A percentile compares a stretch with the other conserved stretches of the same genome.
phyloP scores from a whole-genome alignment of 2,113 vertebrate genomes.

The Notarius quadriscutis region DNA sequence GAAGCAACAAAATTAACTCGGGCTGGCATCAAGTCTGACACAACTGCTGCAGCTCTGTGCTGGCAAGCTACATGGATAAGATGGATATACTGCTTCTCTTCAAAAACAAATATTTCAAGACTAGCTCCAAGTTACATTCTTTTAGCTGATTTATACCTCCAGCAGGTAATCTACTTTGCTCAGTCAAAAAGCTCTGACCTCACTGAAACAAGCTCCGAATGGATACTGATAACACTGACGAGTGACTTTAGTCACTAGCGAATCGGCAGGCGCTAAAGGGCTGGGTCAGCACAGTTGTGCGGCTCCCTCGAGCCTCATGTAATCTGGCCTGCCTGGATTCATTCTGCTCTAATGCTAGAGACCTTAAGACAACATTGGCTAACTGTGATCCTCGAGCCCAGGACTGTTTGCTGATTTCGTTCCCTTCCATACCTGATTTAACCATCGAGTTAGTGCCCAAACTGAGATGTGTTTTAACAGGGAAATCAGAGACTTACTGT shows the following conservation, averaged over 20 bases:
- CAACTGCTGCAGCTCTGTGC: neutral
- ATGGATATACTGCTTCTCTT: neutral
- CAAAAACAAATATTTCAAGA: neutral
- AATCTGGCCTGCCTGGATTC: neutral
- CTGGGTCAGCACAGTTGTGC: slow-evolving; percentile 27
- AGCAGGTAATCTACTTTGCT: slow-evolving; percentile 34
- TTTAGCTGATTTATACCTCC: slow-evolving; percentile 24
- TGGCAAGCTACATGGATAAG: neutral
- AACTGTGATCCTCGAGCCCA: neutral
- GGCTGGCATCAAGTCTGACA: slow-evolving; percentile 5
- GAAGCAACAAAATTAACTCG: slow-evolving; percentile 11
- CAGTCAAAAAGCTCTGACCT: slow-evolving; percentile 29
- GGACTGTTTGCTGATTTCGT: neutral
- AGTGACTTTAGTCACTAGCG: slow-evolving; percentile 36
- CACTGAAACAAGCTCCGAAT: slow-evolving; percentile 42
- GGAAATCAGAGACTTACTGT: neutral
- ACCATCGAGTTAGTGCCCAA: neutral
- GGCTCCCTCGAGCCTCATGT: slow-evolving; percentile 1
- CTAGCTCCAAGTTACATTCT: neutral
- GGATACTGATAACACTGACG: slow-evolving; percentile 31
- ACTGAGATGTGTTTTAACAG: neutral
- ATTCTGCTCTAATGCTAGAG: neutral
- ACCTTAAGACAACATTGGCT: slow-evolving; percentile 3
- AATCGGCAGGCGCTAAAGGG: slow-evolving; percentile 1
- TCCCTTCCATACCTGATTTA: neutral